Evolutionary conservation across 1,140 invertebrate species (phyloP).

Genomic region (Diabrotica virgifera): DNA sequence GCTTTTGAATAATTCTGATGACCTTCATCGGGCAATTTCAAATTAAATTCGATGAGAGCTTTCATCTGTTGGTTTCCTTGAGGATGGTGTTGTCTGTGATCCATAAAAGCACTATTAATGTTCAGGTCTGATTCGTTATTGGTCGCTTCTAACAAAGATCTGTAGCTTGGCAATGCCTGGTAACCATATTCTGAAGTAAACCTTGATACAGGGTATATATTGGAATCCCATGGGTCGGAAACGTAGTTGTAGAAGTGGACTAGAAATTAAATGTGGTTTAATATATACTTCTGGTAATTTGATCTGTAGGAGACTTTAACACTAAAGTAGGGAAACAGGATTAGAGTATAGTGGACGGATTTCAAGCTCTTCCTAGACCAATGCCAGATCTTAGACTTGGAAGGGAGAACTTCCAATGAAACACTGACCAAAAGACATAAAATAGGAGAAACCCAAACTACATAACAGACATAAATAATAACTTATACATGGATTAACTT

Average conservation of each 20-base stretch:
- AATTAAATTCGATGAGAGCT: constrained; percentile 57
- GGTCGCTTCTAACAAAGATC: constrained; percentile 59
- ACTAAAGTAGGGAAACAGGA: too few relatives aligned
- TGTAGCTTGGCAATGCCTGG: constrained; percentile 78
- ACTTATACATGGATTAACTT: too few relatives aligned
- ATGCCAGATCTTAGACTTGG: too few relatives aligned
- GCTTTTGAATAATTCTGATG: constrained; percentile 52
- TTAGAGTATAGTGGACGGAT: too few relatives aligned
- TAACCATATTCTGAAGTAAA: constrained; percentile 96
- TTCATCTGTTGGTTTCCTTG: constrained; percentile 63
- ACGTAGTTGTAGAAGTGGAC: constrained; percentile 93
- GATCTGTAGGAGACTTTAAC: too few relatives aligned
- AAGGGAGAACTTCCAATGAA: too few relatives aligned
- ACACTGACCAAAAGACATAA: too few relatives aligned
- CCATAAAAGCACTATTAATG: constrained; percentile 60
- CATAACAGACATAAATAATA: too few relatives aligned
- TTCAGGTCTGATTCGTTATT: constrained; percentile 56
- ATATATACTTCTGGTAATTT: too few relatives aligned
- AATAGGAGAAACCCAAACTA: too few relatives aligned
- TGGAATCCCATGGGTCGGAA: constrained; percentile 75
- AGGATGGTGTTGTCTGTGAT: constrained; percentile 81
- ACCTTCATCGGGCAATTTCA: constrained; percentile 56
- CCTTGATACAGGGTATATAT: constrained; percentile 73
- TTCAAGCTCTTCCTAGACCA: too few relatives aligned
- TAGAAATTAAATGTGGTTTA: constrained; percentile 45